Conservation (phyloP, 2,888 invertebrate species). For the Capitulum mitella region DNA sequence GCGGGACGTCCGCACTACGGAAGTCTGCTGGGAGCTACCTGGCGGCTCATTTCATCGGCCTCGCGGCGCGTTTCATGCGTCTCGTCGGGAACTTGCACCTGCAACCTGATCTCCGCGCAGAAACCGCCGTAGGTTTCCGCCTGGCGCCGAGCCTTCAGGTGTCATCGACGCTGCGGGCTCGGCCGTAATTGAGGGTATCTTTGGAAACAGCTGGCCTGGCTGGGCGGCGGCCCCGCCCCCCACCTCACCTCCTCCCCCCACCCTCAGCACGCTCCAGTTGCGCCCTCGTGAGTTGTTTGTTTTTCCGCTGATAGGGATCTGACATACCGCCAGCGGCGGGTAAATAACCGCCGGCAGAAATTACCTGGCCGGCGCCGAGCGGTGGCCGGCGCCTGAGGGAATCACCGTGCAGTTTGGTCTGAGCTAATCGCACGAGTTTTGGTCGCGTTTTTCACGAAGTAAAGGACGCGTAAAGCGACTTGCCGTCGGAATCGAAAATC, state of each 20-base stretch:
- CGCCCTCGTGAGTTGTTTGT: neutral
- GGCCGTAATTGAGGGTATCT: neutral
- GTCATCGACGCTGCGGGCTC: neutral
- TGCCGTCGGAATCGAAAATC: too few relatives aligned
- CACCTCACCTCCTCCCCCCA: too few relatives aligned
- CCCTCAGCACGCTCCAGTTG: neutral
- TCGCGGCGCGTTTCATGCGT: neutral
- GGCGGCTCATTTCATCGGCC: too few relatives aligned
- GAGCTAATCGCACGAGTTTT: too few relatives aligned
- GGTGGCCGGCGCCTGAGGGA: too few relatives aligned
- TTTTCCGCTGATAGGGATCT: neutral
- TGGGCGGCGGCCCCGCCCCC: neutral
- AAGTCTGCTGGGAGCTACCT: too few relatives aligned
- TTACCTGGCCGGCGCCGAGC: neutral
- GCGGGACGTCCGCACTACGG: too few relatives aligned
- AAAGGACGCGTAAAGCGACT: too few relatives aligned
- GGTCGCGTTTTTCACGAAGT: too few relatives aligned
- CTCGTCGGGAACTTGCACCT: too few relatives aligned
- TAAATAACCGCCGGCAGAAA: neutral
- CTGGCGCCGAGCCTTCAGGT: neutral
- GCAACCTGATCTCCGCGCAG: too few relatives aligned
- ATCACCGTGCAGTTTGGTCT: too few relatives aligned
- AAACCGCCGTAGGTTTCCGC: neutral
- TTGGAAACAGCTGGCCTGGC: neutral
- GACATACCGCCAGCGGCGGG: neutral